Base-by-base conservation (phyloP, 2,888 invertebrate genomes). In the Crepidodera aurea region DNA sequence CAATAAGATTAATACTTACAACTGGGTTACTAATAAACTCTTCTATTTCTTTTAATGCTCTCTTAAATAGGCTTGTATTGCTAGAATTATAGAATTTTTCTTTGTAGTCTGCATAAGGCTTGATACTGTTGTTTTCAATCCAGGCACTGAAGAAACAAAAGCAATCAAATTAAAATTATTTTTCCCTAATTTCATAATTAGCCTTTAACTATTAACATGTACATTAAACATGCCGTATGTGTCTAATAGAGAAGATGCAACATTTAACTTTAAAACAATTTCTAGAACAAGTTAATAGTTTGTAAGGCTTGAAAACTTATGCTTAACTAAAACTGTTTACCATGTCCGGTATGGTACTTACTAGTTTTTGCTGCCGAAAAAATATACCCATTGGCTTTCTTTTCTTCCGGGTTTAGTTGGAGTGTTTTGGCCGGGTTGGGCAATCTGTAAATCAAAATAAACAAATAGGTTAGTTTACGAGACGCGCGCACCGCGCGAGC, bases 301-400 rank as follows among this genome's bases (percentile, higher is more conserved):
- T n/a, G n/a, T n/a, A n/a, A n/a, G n/a, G n/a, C n/a, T n/a, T n/a
- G n/a, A n/a, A n/a, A n/a, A n/a, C n/a, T n/a, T n/a, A n/a, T n/a
- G n/a, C n/a, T n/a, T n/a, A n/a, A n/a, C n/a, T n/a, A n/a, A n/a
- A n/a, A n/a, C n/a, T n/a, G n/a, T n/a, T n/a, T n/a, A n/a, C n/a
- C n/a, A n/a, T n/a, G n/a, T n/a, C n/a, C n/a, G n/a, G 29, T 29
- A 29, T 25, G 29, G 13, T 54, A 90, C 96, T 94, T 86, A 96
- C 96, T 93, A 95, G 81, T 96, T 95, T 75, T 94, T 91, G n/a
- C 93, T 89, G 59, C 96, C 96, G 82, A 94, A 96, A 84, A 96
- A 97, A 83, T 90, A 96, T 69, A 97, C 92, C 83, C 94, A 96
- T 77, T 91, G 91, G 64, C 88, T 87, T 7, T 91, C 90, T 79